A percentile compares a stretch with the other conserved stretches of the same genome.
Evolutionary conservation across 2,113 vertebrate species (phyloP).

Genomic region (Nettapus auritus): DNA sequence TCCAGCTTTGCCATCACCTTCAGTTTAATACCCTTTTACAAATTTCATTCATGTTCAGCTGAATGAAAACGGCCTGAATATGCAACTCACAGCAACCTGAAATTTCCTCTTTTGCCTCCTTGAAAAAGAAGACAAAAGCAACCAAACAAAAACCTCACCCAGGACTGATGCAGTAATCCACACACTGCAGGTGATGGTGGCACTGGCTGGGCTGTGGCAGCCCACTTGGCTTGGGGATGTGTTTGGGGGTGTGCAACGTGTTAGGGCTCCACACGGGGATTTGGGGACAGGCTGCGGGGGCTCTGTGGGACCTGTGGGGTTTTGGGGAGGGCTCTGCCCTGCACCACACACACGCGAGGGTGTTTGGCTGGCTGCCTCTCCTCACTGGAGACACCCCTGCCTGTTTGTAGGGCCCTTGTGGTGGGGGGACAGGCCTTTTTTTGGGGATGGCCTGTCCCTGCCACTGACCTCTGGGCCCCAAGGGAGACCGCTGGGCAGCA

Average conservation of each 20-base stretch:
- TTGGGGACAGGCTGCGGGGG: too few relatives aligned
- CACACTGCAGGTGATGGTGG: accelerated
- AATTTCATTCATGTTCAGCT: not conserved
- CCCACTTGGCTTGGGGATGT: too few relatives aligned
- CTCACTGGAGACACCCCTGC: not conserved
- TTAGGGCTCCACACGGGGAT: too few relatives aligned
- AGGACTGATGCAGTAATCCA: not conserved
- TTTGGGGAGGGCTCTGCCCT: too few relatives aligned
- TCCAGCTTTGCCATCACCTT: not conserved
- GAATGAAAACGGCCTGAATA: not conserved
- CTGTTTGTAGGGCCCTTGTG: too few relatives aligned
- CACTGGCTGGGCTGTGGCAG: too few relatives aligned
- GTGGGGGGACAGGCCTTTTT: not conserved
- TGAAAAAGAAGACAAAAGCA: not conserved
- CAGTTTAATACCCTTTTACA: not conserved
- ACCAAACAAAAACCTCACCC: too few relatives aligned
- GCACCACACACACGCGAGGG: too few relatives aligned
- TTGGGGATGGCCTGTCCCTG: not conserved
- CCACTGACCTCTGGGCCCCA: not conserved
- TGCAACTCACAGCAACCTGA: not conserved
- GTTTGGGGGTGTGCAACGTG: too few relatives aligned
- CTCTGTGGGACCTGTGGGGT: too few relatives aligned
- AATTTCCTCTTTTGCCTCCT: not conserved
- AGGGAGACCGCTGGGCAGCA: not conserved
- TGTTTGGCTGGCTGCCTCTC: not conserved